These are phyloP conservation scores for Dunckerocampus dactyliophorus DNA, from an alignment of 2,113 vertebrate species.

Conservation along the genomic window DNA sequence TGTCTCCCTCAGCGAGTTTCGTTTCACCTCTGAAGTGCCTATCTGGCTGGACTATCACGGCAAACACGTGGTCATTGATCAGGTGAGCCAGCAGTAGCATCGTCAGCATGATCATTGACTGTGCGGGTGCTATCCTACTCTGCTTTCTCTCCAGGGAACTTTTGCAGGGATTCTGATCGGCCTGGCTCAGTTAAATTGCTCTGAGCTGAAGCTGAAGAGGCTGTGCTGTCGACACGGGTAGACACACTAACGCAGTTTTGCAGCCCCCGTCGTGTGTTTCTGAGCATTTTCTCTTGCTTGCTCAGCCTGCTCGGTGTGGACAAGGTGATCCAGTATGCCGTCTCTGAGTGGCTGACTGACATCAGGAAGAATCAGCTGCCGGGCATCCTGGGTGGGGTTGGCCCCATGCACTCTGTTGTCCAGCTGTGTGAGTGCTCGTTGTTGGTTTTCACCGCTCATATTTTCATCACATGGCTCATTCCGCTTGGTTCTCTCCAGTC, in stretches of 20 bases:
- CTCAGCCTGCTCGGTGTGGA: constrained; percentile 85
- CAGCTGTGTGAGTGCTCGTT: constrained; percentile 81
- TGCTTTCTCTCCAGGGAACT: constrained; percentile 75
- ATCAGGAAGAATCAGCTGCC: constrained; percentile 91
- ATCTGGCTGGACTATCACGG: constrained; percentile 92
- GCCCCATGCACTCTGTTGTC: constrained; percentile 91
- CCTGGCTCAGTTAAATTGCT: constrained; percentile 89
- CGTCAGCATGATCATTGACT: not conserved
- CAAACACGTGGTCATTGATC: constrained; percentile 87
- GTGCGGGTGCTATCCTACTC: not conserved
- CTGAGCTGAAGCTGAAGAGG: constrained; percentile 86
- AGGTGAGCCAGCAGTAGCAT: constrained; percentile 63
- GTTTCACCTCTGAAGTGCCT: constrained; percentile 89
- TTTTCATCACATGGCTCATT: not conserved
- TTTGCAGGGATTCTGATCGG: constrained; percentile 90
- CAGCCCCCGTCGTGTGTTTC: not conserved
- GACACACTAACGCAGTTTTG: not conserved
- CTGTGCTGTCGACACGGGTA: constrained; percentile 90
- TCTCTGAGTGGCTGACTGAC: constrained; percentile 88
- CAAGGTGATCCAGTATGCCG: constrained; percentile 86
- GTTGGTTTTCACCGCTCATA: not conserved
- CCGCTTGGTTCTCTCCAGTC: constrained; percentile 62
- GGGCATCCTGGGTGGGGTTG: constrained; percentile 87
- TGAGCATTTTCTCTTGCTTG: not conserved
- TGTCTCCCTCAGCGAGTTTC: constrained; percentile 78